Percentiles rank a stretch among this genome's conserved stretches.
Conservation (phyloP, 1,140 invertebrate species). For the Drosophila ercepeae region DNA sequence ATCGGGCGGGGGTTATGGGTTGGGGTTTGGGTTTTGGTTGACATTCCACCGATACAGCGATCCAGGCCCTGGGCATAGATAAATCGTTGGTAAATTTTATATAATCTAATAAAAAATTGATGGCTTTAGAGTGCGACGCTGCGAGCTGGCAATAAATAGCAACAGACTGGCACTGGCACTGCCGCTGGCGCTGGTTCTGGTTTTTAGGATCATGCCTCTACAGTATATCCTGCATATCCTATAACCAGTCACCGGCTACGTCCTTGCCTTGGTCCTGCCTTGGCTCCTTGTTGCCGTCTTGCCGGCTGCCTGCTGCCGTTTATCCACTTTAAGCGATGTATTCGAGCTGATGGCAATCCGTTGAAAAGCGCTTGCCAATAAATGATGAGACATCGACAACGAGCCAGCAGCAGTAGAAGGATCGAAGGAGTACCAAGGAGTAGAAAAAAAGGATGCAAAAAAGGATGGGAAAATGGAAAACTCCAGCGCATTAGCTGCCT, state of each 20-base stretch:
- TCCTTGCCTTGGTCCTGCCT: neutral
- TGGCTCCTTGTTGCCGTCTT: conserved; percentile 3
- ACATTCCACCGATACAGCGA: conserved; percentile 14
- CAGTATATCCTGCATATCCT: neutral
- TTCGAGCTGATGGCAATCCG: conserved; percentile 67
- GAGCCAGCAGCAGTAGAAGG: neutral
- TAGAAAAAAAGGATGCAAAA: neutral
- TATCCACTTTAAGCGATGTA: conserved; percentile 52
- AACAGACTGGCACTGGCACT: conserved; percentile 43
- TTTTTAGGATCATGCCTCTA: conserved; percentile 12
- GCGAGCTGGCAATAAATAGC: conserved; percentile 72
- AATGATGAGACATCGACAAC: conserved; percentile 71
- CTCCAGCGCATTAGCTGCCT: conserved; percentile 63
- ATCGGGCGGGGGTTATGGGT: too few species aligned
- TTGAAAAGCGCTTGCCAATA: conserved; percentile 81
- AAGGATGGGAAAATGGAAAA: conserved; percentile 20
- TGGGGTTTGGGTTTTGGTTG: neutral
- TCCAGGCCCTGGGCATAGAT: conserved; percentile 65
- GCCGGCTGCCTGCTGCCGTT: conserved; percentile 2
- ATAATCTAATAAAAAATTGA: conserved; percentile 82
- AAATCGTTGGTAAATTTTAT: conserved; percentile 81
- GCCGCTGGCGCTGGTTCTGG: conserved; percentile 10
- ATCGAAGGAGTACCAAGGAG: neutral
- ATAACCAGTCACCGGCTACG: neutral
- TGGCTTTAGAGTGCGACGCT: conserved; percentile 71